phyloP scores from a whole-genome alignment of 1,140 invertebrate species.

The Adoxophyes honmai region DNA sequence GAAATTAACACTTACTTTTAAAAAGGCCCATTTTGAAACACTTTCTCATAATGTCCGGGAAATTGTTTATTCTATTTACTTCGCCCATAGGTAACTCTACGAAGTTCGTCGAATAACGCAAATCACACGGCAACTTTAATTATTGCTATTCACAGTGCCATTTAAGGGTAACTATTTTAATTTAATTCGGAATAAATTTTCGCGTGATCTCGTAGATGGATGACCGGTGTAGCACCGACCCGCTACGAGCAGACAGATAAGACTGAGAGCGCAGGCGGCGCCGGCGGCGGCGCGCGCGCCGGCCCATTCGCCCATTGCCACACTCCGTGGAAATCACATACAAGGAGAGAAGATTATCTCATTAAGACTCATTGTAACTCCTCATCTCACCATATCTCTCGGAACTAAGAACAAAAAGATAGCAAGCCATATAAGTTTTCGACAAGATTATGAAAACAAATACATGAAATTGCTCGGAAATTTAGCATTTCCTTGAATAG shows the following conservation, averaged over 20 bases:
- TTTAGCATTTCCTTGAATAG: neutral
- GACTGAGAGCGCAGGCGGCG: conserved; percentile 43
- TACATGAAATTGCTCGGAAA: conserved; percentile 1
- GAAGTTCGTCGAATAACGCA: neutral
- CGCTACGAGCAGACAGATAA: conserved; percentile 44
- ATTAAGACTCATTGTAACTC: conserved; percentile 21
- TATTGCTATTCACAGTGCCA: neutral
- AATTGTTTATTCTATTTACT: conserved; percentile 44
- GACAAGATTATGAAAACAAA: neutral
- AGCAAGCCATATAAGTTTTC: too few relatives aligned
- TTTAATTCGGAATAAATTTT: neutral
- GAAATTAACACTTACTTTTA: conserved; percentile 53
- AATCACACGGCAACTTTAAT: neutral
- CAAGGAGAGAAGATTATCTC: conserved; percentile 32
- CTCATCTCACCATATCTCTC: conserved; percentile 17
- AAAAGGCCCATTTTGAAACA: conserved; percentile 69
- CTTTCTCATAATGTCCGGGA: conserved; percentile 61
- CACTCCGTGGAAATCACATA: conserved; percentile 34
- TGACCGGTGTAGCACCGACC: conserved; percentile 34
- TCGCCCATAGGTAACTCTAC: conserved; percentile 40
- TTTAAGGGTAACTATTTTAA: neutral
- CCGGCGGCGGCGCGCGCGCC: conserved; percentile 29
- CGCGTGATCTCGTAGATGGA: neutral
- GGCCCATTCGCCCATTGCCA: conserved; percentile 47
- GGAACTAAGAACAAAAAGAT: too few relatives aligned